A percentile compares a stretch with the other conserved stretches of the same genome.
These are phyloP conservation scores for Chromobotia macracanthus DNA, from an alignment of 2,797 vertebrate species.

Conservation along the genomic window DNA sequence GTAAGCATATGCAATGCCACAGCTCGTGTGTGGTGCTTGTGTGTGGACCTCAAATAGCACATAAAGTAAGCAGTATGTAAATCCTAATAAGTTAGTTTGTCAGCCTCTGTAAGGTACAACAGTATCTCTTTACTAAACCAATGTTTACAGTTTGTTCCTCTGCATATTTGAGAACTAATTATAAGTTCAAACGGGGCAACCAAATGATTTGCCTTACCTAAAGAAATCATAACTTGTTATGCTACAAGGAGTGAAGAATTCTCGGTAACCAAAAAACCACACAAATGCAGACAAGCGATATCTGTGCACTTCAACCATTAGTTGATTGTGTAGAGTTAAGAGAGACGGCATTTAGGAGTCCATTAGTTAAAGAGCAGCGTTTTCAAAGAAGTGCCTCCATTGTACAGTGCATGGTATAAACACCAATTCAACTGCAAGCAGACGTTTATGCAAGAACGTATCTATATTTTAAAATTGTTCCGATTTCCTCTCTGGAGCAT, in stretches of 20 bases:
- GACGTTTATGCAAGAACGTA: conserved; percentile 51
- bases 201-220: conserved; percentile 14
- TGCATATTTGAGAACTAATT: conserved; percentile 32
- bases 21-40: no score
- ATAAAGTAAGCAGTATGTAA: conserved; percentile 6
- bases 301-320: conserved; percentile 36
- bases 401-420: conserved; percentile 54
- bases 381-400: conserved; percentile 44
- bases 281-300: conserved; percentile 20
- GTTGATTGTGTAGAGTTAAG: conserved; percentile 36
- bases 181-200: conserved; percentile 3
- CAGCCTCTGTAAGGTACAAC: neutral
- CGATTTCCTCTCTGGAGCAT: conserved; percentile 13
- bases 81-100: conserved; percentile 20
- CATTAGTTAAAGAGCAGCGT: conserved; percentile 40
- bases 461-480: conserved; percentile 59
- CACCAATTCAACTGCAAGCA: conserved; percentile 49
- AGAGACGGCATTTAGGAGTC: conserved; percentile 50
- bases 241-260: conserved; percentile 5
- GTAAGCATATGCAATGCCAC: neutral
- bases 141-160: conserved; percentile 28
- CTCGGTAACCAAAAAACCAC: conserved; percentile 24
- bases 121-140: conserved; percentile 7
- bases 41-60: neutral
- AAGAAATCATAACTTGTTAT: conserved; percentile 30